Conservation (phyloP, 2,888 invertebrate species). For the Pandemis cinnamomeana region DNA sequence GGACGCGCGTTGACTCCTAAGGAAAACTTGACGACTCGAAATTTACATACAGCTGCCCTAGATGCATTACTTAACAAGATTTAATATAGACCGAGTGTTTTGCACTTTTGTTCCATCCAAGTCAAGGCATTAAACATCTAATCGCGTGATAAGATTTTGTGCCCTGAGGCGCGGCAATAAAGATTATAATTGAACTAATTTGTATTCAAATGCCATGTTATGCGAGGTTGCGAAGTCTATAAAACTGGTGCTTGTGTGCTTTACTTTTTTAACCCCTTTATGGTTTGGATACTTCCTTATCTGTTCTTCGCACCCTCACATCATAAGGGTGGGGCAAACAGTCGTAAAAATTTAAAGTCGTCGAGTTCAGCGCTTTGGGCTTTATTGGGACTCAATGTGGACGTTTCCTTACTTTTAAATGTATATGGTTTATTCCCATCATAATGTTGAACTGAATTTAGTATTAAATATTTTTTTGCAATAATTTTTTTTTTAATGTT, state of each 20-base stretch:
- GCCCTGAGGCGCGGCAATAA: not conserved
- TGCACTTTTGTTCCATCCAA: not conserved
- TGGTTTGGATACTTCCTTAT: slow-evolving; percentile 35
- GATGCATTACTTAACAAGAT: slow-evolving; percentile 14
- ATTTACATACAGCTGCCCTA: slow-evolving; percentile 15
- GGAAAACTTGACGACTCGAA: not conserved
- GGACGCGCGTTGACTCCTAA: not conserved
- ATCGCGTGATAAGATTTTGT: slow-evolving; percentile 2
- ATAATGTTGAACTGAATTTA: too few relatives aligned
- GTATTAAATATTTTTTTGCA: too few relatives aligned
- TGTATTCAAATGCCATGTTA: slow-evolving; percentile 32
- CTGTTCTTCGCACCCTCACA: slow-evolving; percentile 37
- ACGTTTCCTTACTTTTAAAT: slow-evolving; percentile 8
- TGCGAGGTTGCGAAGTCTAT: slow-evolving; percentile 29
- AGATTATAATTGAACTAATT: slow-evolving; percentile 24
- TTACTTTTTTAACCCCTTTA: slow-evolving; percentile 40
- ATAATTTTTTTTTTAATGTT: too few relatives aligned
- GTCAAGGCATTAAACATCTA: not conserved
- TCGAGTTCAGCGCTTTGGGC: slow-evolving; percentile 14
- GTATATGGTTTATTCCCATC: too few relatives aligned
- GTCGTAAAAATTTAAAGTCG: slow-evolving; percentile 35
- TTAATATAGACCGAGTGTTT: slow-evolving; percentile 10
- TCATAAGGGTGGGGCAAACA: slow-evolving; percentile 29
- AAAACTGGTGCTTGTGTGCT: slow-evolving; percentile 26
- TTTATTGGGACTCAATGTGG: slow-evolving; percentile 3